Conservation (phyloP, 2,888 invertebrate species). For the Drosophila niveifrons region DNA sequence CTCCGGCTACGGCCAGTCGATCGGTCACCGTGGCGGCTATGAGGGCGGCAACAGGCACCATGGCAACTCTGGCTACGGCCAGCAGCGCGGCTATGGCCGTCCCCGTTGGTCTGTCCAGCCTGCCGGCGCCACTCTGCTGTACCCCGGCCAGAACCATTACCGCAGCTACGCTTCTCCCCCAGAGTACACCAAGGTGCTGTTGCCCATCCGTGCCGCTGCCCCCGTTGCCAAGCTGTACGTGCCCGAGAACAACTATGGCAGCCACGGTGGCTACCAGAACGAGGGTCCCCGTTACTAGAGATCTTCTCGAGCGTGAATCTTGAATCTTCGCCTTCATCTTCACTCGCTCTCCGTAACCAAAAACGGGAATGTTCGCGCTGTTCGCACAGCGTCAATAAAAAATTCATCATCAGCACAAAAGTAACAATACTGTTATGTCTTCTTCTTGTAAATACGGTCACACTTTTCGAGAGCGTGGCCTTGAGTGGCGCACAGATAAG, state of each 20-base stretch:
- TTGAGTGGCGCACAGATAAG: slow-evolving; percentile 13
- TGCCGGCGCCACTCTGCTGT: slow-evolving; percentile 68
- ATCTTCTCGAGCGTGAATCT: slow-evolving; percentile 8
- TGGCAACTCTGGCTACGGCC: slow-evolving; percentile 23
- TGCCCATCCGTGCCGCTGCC: slow-evolving; percentile 70
- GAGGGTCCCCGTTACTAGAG: slow-evolving; percentile 42
- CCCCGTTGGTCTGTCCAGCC: slow-evolving; percentile 63
- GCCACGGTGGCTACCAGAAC: slow-evolving; percentile 32
- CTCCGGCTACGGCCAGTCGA: slow-evolving; percentile 23
- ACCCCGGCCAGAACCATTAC: slow-evolving; percentile 77
- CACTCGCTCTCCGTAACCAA: slow-evolving; percentile 3
- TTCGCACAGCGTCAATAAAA: slow-evolving; percentile 39
- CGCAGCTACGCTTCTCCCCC: slow-evolving; percentile 67
- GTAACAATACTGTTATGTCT: neutral
- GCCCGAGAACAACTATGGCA: slow-evolving; percentile 64
- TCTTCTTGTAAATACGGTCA: slow-evolving; percentile 13
- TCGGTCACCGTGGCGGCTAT: slow-evolving; percentile 5
- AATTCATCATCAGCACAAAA: slow-evolving; percentile 8
- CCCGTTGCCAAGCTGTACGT: slow-evolving; percentile 80
- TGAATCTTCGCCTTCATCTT: neutral
- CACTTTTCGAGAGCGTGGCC: slow-evolving; percentile 2
- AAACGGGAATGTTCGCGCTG: slow-evolving; percentile 35
- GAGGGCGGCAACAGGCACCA: slow-evolving; percentile 15
- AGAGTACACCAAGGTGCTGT: slow-evolving; percentile 72
- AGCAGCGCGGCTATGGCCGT: slow-evolving; percentile 39